phyloP scores from a whole-genome alignment of 2,113 vertebrate species.

The Cyanoderma ruficeps region DNA sequence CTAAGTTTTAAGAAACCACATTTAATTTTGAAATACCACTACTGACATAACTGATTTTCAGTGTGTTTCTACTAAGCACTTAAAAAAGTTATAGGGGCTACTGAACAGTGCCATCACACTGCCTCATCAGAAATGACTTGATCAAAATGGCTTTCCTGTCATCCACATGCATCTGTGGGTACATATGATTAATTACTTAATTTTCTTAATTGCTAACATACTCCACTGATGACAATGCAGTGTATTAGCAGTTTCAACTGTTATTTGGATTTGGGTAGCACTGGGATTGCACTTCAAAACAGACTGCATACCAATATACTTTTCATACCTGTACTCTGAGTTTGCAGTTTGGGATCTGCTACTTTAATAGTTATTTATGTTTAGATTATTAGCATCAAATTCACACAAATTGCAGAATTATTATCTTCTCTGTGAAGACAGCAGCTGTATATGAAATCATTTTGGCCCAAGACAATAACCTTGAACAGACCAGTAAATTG shows the following conservation, averaged over 20 bases:
- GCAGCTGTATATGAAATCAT: background rate
- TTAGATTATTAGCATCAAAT: background rate
- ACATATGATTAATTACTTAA: background rate
- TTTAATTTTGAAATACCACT: slow-evolving; percentile 48
- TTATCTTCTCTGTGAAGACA: background rate
- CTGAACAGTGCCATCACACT: background rate
- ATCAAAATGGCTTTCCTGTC: background rate
- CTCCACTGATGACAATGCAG: background rate
- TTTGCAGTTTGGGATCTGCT: background rate
- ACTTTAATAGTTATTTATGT: background rate
- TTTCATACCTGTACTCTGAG: background rate
- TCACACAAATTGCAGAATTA: background rate
- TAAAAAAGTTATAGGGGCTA: background rate
- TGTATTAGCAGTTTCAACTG: background rate
- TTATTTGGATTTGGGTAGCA: background rate
- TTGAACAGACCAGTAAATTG: background rate
- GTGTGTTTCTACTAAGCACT: slow-evolving; percentile 37
- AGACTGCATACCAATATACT: background rate
- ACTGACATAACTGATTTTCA: slow-evolving; percentile 32
- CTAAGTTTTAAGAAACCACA: slow-evolving; percentile 45
- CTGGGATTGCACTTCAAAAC: background rate
- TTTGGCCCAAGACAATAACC: background rate
- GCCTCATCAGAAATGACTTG: background rate
- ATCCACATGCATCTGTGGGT: background rate
- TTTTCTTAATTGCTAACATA: background rate